A percentile compares a stretch with the other conserved stretches of the same genome.
Conservation (phyloP, 2,797 vertebrate genomes). For the Diplodus puntazzo region DNA sequence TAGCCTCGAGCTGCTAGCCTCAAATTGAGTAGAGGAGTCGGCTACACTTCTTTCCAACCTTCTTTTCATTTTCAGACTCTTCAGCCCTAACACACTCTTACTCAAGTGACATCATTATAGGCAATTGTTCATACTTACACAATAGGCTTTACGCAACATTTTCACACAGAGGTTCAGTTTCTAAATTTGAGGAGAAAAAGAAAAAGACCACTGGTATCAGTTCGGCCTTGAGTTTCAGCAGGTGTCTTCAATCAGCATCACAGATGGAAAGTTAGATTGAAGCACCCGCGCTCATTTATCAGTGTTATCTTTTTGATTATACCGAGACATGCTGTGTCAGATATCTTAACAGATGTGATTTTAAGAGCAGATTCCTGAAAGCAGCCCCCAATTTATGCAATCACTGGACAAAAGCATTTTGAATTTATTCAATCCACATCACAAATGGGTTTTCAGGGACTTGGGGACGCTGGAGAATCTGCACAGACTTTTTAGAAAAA, state of each 20-base stretch:
- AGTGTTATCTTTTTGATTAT: background rate
- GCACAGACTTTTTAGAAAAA: constrained; percentile 11
- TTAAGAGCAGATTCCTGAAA: background rate
- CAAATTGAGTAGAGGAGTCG: too few species aligned
- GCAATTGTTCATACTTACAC: too few species aligned
- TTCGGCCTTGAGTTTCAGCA: background rate
- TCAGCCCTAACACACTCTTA: too few species aligned
- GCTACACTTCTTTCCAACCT: too few species aligned
- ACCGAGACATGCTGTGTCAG: background rate
- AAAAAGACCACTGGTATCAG: background rate
- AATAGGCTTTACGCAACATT: too few species aligned
- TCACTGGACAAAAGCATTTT: background rate
- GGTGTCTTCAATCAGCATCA: background rate
- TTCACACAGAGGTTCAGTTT: too few species aligned
- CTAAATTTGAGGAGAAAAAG: too few species aligned
- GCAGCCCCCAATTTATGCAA: background rate
- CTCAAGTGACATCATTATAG: too few species aligned
- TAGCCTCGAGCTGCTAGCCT: too few species aligned
- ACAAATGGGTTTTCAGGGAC: background rate
- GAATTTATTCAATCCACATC: background rate
- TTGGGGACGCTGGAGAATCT: background rate
- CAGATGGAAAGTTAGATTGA: background rate
- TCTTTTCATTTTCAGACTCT: too few species aligned
- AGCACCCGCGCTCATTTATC: too few species aligned
- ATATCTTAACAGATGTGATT: background rate